A percentile compares a stretch with the other conserved stretches of the same genome.
Evolutionary conservation across 1,140 invertebrate genomes (phyloP).

Genomic region (Lethrus apterus): DNA sequence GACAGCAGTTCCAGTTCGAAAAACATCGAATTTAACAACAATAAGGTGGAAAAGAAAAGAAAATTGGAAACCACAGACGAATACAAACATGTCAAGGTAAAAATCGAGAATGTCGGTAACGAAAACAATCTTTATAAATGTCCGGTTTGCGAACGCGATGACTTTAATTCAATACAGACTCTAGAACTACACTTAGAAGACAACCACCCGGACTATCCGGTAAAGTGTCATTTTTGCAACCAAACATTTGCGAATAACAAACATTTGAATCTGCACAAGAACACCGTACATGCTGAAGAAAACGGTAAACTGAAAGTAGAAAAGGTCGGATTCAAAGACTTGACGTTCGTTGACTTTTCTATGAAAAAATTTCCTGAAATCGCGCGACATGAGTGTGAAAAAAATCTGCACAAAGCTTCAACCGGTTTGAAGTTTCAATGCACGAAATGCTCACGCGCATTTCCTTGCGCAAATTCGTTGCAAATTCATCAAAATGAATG

Average conservation of each 20-base stretch:
- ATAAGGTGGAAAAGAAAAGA: constrained; percentile 29
- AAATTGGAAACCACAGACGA: constrained; percentile 4
- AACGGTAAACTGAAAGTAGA: constrained; percentile 32
- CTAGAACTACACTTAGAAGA: constrained; percentile 63
- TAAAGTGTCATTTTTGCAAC: constrained; percentile 64
- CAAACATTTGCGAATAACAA: constrained; percentile 62
- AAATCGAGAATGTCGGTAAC: constrained; percentile 23
- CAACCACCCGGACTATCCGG: constrained; percentile 59
- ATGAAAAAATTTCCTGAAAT: constrained; percentile 70
- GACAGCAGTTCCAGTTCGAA: constrained; percentile 35
- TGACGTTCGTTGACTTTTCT: constrained; percentile 74
- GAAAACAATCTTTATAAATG: constrained; percentile 41
- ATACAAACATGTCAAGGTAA: constrained; percentile 15
- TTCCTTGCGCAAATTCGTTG: constrained; percentile 64
- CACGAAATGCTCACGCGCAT: constrained; percentile 61
- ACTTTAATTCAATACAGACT: constrained; percentile 51
- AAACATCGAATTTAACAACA: constrained; percentile 41
- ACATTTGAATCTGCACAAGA: constrained; percentile 57
- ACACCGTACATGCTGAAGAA: constrained; percentile 22
- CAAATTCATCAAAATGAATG: constrained; percentile 59
- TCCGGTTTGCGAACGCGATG: constrained; percentile 52
- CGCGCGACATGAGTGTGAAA: constrained; percentile 63
- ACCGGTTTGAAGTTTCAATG: constrained; percentile 62
- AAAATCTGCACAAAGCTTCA: constrained; percentile 55
- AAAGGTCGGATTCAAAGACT: constrained; percentile 60